Conservation (phyloP, 2,888 invertebrate species). For the Cartodere bifasciata region DNA sequence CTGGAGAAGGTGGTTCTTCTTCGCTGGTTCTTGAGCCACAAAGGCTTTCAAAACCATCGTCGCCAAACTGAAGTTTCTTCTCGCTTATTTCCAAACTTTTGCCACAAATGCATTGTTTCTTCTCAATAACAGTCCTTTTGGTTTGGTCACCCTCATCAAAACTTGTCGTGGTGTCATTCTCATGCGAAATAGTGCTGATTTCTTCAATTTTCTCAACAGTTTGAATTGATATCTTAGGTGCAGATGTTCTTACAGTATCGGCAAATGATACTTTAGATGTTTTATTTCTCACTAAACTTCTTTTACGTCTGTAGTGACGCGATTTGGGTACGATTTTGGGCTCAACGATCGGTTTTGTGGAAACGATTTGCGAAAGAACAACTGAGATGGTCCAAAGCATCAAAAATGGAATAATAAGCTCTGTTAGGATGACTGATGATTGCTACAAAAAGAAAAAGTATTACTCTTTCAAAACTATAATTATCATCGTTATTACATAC, state of each 20-base stretch:
- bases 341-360: conserved; percentile 39
- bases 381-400: conserved; percentile 63
- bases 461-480: too few species aligned
- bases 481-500: too few species aligned
- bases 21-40: conserved; percentile 54
- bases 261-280: conserved; percentile 16
- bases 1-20: conserved; percentile 18
- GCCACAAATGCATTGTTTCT: too few species aligned
- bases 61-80: conserved; percentile 37
- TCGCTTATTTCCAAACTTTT: too few species aligned
- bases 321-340: conserved; percentile 14
- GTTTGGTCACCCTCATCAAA: not conserved
- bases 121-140: not conserved
- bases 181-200: too few species aligned
- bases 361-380: conserved; percentile 71
- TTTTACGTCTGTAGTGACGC: conserved; percentile 15
- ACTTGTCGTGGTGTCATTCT: conserved; percentile 24
- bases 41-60: conserved; percentile 77
- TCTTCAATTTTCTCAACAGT: too few species aligned
- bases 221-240: too few species aligned
- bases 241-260: conserved; percentile 20
- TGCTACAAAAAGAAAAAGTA: too few species aligned
- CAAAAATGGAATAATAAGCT: conserved; percentile 57
- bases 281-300: conserved; percentile 18
- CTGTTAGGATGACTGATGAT: too few species aligned